Conservation (phyloP, 2,113 vertebrate genomes). For the Fulica atra region DNA sequence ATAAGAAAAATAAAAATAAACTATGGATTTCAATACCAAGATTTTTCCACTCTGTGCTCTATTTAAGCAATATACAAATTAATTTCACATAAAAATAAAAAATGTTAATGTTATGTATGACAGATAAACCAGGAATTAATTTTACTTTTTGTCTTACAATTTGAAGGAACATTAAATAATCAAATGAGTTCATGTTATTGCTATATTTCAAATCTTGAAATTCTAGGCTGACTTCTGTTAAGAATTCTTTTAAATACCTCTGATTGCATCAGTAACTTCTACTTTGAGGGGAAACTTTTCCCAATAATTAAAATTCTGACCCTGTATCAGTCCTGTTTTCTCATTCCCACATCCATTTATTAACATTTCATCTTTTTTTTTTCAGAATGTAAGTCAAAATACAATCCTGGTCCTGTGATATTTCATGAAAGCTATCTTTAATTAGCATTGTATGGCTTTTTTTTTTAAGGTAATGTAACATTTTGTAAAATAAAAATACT, state of each 20-base stretch:
- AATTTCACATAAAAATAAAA: background rate
- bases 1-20: background rate
- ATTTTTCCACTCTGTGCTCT: background rate
- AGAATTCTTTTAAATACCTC: background rate
- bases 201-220: background rate
- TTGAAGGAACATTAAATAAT: background rate
- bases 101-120: fast-evolving
- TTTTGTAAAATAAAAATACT: background rate
- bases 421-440: background rate
- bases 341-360: background rate
- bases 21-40: background rate
- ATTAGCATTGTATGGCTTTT: background rate
- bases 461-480: background rate
- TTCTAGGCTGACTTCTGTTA: background rate
- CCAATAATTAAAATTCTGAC: background rate
- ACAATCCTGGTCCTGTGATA: background rate
- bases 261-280: background rate
- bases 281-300: background rate
- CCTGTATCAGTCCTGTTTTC: background rate
- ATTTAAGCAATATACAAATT: background rate
- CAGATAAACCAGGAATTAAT: background rate
- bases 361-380: background rate
- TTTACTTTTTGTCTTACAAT: background rate
- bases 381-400: background rate
- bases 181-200: background rate